Evolutionary conservation across 2,113 vertebrate genomes (phyloP), one percentile per base, ranked within the genome.

Genomic region (Atlantisia rogersi): DNA sequence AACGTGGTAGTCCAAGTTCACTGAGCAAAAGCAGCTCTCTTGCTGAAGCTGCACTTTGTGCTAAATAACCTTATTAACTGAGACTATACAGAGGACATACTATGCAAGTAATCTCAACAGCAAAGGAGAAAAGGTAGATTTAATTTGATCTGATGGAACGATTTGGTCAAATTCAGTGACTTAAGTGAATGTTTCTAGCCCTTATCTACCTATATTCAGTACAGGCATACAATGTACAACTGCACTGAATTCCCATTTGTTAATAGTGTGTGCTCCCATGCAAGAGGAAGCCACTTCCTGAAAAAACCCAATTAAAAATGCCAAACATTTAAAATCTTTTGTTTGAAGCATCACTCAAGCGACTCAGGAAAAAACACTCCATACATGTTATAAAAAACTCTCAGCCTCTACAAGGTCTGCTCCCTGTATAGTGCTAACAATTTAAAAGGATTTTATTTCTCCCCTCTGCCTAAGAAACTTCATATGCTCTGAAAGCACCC

Each of bases 21-120:
- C 97, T 97, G 96, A 97, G 96, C 96, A 97, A 97, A 94, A 97
- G 97, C 95, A 97, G 97, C 97, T 95, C 92, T 95, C 93, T 88
- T 5, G 12, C 80, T 58, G 86, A 89, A 94, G 96, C 96, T 97
- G 96, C 96, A 88, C 73, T 84, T 97, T 98, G 97, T 97, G 97
- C 97, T 98, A 94, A 96, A 95, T 94, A 98, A 98, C 95, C 95
- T 91, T 90, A 96, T 93, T 92, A 95, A 95, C 78, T 85, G 93
- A 97, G 95, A 96, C 92, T 97, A 91, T 95, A 98, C 88, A 96
- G 92, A 96, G 93, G 85, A 96, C 92, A 96, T 83, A 35, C 85
- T 88, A 97, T 92, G 95, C 85, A 96, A 90, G 91, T 96, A 95
- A 79, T 88, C 95, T 89, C 63, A 91, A 96, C 75, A 96, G 89